Evolutionary conservation across 2,797 vertebrate species (phyloP).

Genomic region (Tarsius wallacei): DNA sequence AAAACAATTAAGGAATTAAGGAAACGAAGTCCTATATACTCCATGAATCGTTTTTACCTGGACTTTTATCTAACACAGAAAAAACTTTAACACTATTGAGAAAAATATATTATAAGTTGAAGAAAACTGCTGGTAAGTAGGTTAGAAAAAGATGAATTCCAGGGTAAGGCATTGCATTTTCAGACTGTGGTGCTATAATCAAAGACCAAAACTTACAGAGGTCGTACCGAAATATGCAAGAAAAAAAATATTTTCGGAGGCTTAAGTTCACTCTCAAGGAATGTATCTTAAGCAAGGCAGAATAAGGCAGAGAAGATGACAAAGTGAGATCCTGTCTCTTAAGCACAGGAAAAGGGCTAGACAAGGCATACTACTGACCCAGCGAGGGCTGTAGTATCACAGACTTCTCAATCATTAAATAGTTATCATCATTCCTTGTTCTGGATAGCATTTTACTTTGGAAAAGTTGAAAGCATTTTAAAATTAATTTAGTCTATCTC

Average conservation of each 20-base stretch:
- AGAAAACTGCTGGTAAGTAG: neutral
- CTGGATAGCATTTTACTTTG: neutral
- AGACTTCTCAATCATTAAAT: neutral
- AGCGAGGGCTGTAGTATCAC: neutral
- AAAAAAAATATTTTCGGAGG: neutral
- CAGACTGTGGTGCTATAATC: neutral
- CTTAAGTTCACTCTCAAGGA: neutral
- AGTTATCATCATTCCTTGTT: neutral
- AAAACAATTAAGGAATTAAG: slow-evolving; percentile 7
- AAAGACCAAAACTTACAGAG: slow-evolving; percentile 17
- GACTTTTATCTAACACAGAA: neutral
- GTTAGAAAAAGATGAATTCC: neutral
- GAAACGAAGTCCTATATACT: neutral
- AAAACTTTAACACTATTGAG: neutral
- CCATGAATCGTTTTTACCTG: neutral
- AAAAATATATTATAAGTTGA: neutral
- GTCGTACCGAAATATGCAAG: neutral
- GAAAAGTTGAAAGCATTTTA: neutral
- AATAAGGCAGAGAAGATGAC: neutral
- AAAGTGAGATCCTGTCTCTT: no score
- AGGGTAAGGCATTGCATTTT: neutral
- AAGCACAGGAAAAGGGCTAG: neutral
- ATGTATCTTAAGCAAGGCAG: neutral
- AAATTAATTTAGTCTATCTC: neutral
- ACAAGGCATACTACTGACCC: neutral